Evolutionary conservation across 2,888 invertebrate genomes (phyloP).

Genomic region (Vesta saturnalis): DNA sequence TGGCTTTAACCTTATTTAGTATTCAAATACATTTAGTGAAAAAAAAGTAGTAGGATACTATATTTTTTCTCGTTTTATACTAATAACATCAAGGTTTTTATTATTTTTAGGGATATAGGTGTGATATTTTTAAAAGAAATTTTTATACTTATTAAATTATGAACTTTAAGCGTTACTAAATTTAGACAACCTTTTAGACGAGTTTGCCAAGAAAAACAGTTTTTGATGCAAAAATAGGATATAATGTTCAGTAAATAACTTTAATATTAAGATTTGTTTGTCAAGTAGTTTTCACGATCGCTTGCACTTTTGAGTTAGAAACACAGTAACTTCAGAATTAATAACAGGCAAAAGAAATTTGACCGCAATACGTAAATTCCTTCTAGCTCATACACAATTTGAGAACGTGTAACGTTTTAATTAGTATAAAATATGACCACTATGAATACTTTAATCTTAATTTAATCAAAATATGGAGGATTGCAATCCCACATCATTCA

Average conservation of each 20-base stretch:
- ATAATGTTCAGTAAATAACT: not conserved
- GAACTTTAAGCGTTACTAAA: constrained; percentile 11
- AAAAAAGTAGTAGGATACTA: not conserved
- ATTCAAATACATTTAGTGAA: not conserved
- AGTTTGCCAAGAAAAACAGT: constrained; percentile 14
- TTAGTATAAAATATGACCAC: too few relatives aligned
- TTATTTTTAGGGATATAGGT: too few relatives aligned
- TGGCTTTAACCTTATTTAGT: constrained; percentile 7
- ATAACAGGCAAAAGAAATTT: too few relatives aligned
- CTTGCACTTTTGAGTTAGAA: too few relatives aligned
- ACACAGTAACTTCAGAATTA: too few relatives aligned
- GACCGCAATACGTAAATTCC: too few relatives aligned
- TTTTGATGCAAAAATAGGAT: constrained; percentile 6
- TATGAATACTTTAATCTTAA: too few relatives aligned
- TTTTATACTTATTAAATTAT: constrained; percentile 8
- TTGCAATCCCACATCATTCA: too few relatives aligned
- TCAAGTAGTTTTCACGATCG: not conserved
- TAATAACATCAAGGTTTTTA: not conserved
- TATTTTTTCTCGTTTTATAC: not conserved
- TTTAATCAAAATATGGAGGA: too few relatives aligned
- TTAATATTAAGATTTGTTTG: not conserved
- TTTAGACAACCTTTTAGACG: constrained; percentile 10
- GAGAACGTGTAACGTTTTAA: too few relatives aligned
- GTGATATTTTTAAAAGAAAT: not conserved
- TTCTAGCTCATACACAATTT: too few relatives aligned